Evolutionary conservation across 1,140 invertebrate genomes (phyloP).

Genomic region (Druon quercuslanigerum): DNA sequence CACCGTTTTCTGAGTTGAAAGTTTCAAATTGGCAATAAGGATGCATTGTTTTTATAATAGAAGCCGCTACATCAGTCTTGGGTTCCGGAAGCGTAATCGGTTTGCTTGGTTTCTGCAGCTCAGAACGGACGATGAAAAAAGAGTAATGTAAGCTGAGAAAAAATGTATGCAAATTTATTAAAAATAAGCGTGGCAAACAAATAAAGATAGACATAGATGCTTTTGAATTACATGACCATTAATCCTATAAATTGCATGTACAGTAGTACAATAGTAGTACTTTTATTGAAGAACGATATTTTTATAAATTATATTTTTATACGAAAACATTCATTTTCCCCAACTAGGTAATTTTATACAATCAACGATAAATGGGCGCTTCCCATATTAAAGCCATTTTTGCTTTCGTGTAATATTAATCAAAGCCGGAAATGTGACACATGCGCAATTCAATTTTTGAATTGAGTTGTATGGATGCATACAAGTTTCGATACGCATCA

Average conservation of each 20-base stretch:
- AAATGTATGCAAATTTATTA: background rate
- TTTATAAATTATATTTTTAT: too few relatives aligned
- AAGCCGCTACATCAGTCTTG: constrained; percentile 24
- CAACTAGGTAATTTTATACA: too few relatives aligned
- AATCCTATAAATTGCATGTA: background rate
- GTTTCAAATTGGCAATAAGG: constrained; percentile 43
- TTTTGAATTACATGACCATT: background rate
- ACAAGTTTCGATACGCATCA: background rate
- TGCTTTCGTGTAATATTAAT: background rate
- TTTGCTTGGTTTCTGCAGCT: background rate
- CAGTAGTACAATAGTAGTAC: too few relatives aligned
- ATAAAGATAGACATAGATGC: background rate
- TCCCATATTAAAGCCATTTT: background rate
- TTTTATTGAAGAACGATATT: too few relatives aligned
- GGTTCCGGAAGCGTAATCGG: constrained; percentile 2
- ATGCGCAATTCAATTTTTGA: background rate
- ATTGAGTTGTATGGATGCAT: background rate
- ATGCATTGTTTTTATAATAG: constrained; percentile 45
- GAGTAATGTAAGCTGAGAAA: background rate
- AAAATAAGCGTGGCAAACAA: background rate
- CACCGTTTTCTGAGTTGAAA: constrained; percentile 28
- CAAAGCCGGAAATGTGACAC: background rate
- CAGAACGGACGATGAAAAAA: background rate
- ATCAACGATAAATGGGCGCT: background rate
- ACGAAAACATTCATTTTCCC: too few relatives aligned